phyloP scores from a whole-genome alignment of 2,797 vertebrate genomes.

The Manis javanica region DNA sequence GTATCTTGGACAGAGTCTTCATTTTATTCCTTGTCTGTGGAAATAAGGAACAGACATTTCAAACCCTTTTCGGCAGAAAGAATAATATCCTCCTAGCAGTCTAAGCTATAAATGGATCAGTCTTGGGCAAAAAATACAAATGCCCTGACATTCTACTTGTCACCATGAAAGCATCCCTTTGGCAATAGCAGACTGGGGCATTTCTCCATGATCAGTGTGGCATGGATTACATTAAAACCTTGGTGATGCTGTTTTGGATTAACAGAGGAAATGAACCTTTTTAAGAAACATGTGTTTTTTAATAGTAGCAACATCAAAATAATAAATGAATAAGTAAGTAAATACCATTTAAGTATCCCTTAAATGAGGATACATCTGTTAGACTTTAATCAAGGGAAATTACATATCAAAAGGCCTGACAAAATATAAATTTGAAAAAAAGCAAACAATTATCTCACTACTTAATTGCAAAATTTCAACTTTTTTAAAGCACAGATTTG shows the following conservation, averaged over 20 bases:
- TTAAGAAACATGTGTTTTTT: constrained; percentile 5
- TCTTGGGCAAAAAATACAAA: constrained; percentile 36
- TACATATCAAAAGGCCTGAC: background rate
- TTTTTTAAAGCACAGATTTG: background rate
- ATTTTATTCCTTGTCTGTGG: background rate
- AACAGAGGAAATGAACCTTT: background rate
- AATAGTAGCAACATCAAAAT: background rate
- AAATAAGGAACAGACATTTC: constrained; percentile 37
- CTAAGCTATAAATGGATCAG: constrained; percentile 4
- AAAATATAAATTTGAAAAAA: constrained; percentile 4
- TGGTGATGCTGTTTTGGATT: background rate
- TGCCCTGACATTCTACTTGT: background rate
- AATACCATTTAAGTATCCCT: constrained; percentile 28
- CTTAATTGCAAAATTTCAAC: constrained; percentile 40
- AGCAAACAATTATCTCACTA: background rate
- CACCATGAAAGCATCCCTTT: background rate
- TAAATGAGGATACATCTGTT: background rate
- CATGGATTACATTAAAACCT: background rate
- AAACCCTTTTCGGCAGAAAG: constrained; percentile 32
- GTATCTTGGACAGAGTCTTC: background rate
- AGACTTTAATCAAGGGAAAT: constrained; percentile 45
- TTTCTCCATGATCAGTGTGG: background rate
- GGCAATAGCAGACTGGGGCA: background rate
- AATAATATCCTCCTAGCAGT: background rate
- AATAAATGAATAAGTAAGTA: background rate